phyloP scores from a whole-genome alignment of 2,113 vertebrate genomes.

The Hydrolagus affinis region DNA sequence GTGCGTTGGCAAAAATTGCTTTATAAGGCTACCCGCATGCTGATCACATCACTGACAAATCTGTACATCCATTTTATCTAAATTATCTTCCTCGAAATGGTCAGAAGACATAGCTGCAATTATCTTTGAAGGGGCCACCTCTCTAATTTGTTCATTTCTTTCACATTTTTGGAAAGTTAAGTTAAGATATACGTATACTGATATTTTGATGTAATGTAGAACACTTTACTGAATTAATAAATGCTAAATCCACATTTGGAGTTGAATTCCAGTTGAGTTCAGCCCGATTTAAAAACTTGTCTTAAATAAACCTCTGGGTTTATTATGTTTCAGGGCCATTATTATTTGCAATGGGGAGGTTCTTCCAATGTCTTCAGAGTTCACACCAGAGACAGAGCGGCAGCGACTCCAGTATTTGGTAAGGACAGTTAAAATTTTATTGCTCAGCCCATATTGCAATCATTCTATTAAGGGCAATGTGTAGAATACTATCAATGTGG shows the following conservation, averaged over 20 bases:
- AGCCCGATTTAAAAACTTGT: too few relatives aligned
- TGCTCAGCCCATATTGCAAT: too few relatives aligned
- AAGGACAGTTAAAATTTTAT: slow-evolving; percentile 44
- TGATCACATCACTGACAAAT: neutral
- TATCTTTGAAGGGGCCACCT: neutral
- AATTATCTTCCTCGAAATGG: neutral
- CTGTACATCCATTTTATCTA: too few relatives aligned
- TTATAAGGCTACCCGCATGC: neutral
- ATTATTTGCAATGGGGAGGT: slow-evolving; percentile 82
- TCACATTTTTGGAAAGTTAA: neutral
- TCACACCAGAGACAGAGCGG: slow-evolving; percentile 89
- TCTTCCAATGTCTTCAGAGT: slow-evolving; percentile 86
- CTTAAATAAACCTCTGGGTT: neutral
- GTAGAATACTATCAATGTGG: neutral
- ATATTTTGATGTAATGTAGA: too few relatives aligned
- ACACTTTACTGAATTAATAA: neutral
- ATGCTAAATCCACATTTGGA: neutral
- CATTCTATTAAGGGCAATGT: neutral
- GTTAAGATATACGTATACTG: too few relatives aligned
- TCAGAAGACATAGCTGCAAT: neutral
- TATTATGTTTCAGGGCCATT: slow-evolving; percentile 69
- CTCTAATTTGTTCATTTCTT: neutral
- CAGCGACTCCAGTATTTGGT: slow-evolving; percentile 95
- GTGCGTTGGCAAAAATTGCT: neutral
- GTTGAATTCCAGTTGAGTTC: too few relatives aligned